Conservation (phyloP, 2,888 invertebrate species). For the Eilema caniola region DNA sequence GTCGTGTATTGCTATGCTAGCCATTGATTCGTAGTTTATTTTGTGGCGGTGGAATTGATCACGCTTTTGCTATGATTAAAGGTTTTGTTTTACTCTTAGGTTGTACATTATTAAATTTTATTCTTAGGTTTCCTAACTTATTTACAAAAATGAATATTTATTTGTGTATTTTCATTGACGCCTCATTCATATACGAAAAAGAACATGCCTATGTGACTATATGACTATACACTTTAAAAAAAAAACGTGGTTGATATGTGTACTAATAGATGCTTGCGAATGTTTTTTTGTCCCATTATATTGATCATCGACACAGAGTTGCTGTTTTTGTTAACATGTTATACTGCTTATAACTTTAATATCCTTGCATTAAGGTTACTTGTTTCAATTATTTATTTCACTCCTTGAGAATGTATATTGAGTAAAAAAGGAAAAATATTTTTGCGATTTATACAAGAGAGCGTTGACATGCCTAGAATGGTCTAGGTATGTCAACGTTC, state of each 20-base stretch:
- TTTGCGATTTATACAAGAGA: neutral
- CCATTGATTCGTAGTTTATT: constrained; percentile 18
- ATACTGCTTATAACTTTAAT: neutral
- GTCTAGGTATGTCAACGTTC: neutral
- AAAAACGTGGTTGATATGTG: neutral
- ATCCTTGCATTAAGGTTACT: too few species aligned
- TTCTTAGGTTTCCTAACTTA: neutral
- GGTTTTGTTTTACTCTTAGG: neutral
- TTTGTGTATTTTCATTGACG: neutral
- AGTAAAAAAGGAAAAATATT: neutral
- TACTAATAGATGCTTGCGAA: neutral
- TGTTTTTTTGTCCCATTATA: neutral
- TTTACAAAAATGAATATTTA: too few species aligned
- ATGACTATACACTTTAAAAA: neutral
- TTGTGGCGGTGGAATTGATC: constrained; percentile 25
- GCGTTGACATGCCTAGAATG: neutral
- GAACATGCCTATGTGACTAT: too few species aligned
- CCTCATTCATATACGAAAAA: neutral
- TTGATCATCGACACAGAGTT: neutral
- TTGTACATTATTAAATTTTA: neutral
- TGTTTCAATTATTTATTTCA: neutral
- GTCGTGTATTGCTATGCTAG: constrained; percentile 39
- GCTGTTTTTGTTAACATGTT: neutral
- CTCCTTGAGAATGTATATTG: neutral
- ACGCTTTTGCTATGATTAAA: constrained; percentile 29